phyloP scores from a whole-genome alignment of 2,888 invertebrate species.

The Pseudococcus viburni region DNA sequence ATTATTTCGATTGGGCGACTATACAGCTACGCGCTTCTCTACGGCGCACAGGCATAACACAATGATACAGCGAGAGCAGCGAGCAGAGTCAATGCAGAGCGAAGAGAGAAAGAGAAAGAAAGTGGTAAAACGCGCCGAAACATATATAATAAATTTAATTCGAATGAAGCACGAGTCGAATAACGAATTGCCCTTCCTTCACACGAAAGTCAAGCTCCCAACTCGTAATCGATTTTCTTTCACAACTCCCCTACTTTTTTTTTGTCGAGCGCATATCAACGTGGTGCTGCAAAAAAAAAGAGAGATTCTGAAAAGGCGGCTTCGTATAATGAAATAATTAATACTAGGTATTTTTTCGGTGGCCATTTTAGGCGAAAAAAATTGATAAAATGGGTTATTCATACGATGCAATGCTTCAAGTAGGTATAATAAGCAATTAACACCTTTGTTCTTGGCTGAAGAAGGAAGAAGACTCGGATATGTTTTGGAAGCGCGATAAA shows the following conservation, averaged over 20 bases:
- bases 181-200: slow-evolving; percentile 57
- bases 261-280: slow-evolving; percentile 27
- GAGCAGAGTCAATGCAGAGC: background rate
- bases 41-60: background rate
- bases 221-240: slow-evolving; percentile 58
- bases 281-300: background rate
- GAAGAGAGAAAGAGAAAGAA: background rate
- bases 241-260: slow-evolving; percentile 48
- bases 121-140: slow-evolving; percentile 52
- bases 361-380: background rate
- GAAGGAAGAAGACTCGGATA: background rate
- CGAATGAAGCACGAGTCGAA: slow-evolving; percentile 56
- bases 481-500: background rate
- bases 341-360: background rate
- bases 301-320: background rate
- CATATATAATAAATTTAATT: slow-evolving; percentile 57
- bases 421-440: background rate
- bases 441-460: background rate
- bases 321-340: slow-evolving; percentile 7
- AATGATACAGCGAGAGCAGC: background rate
- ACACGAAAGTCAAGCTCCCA: slow-evolving; percentile 48
- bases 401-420: too few species aligned
- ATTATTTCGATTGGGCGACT: slow-evolving; percentile 5
- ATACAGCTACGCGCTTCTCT: background rate
- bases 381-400: background rate